Evolutionary conservation across 2,797 vertebrate species (phyloP).

Genomic region (Alectoris magna): DNA sequence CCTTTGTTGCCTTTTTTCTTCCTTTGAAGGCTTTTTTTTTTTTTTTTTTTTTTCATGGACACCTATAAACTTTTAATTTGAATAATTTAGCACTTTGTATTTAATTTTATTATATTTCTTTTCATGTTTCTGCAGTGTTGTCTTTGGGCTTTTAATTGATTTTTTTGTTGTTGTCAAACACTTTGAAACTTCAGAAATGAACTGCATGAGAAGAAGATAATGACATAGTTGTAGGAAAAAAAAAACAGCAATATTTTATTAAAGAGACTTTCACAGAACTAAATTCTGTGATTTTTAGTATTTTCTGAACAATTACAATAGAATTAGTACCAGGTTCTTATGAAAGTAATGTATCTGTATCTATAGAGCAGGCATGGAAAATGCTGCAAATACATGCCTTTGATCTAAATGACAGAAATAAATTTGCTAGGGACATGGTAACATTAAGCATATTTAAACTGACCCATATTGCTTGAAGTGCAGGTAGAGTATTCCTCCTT

Average conservation of each 20-base stretch:
- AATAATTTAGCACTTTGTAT: conserved; percentile 56
- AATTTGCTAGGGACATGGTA: conserved; percentile 58
- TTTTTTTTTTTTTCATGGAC: conserved; percentile 1
- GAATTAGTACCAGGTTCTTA: conserved; percentile 45
- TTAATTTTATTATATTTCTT: conserved; percentile 62
- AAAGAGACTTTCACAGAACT: conserved; percentile 43
- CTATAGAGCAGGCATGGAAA: conserved; percentile 43
- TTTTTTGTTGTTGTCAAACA: conserved; percentile 33
- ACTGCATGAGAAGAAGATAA: conserved; percentile 57
- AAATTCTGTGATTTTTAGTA: conserved; percentile 51
- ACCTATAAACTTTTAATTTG: conserved; percentile 56
- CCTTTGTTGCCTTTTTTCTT: conserved; percentile 11
- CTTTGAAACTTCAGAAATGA: conserved; percentile 64
- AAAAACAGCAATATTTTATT: conserved; percentile 30
- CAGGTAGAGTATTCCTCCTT: conserved; percentile 64
- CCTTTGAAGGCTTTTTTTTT: conserved; percentile 50
- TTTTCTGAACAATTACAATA: conserved; percentile 63
- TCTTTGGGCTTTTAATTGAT: conserved; percentile 53
- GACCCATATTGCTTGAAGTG: conserved; percentile 61
- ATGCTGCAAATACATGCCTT: conserved; percentile 64
- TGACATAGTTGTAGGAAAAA: conserved; percentile 2
- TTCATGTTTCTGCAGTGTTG: conserved; percentile 58
- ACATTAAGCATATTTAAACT: conserved; percentile 69
- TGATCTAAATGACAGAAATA: conserved; percentile 77
- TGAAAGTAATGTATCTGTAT: conserved; percentile 34